Percentiles rank a stretch among this genome's conserved stretches.
Evolutionary conservation across 2,797 vertebrate species (phyloP).

Genomic region (Chaunax sp.): DNA sequence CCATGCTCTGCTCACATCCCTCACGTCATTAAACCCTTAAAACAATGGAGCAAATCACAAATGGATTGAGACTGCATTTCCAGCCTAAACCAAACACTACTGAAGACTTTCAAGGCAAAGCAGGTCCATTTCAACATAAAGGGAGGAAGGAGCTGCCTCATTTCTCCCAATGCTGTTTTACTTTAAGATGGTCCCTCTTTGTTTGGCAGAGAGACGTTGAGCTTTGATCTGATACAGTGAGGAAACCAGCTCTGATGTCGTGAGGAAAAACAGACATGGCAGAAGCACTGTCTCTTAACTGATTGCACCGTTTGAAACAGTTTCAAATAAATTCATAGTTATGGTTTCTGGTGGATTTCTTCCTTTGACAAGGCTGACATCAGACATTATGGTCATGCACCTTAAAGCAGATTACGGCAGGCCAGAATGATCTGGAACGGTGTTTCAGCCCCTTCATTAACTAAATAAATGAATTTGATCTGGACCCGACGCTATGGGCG

Average conservation of each 20-base stretch:
- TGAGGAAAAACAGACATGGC: slow-evolving; percentile 20
- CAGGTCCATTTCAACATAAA: slow-evolving; percentile 50
- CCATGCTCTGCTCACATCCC: slow-evolving; percentile 19
- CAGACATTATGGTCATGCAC: slow-evolving; percentile 13
- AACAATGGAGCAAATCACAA: slow-evolving; percentile 40
- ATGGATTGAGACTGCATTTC: slow-evolving; percentile 41
- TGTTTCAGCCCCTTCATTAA: too few relatives aligned
- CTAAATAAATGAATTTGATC: too few relatives aligned
- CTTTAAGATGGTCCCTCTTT: slow-evolving; percentile 11
- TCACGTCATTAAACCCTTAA: slow-evolving; percentile 47
- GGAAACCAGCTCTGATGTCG: not conserved
- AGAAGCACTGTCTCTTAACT: not conserved
- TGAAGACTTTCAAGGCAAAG: slow-evolving; percentile 49
- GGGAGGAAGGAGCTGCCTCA: slow-evolving; percentile 1
- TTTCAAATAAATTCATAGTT: slow-evolving; percentile 31
- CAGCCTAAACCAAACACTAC: slow-evolving; percentile 35
- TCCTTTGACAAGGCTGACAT: slow-evolving; percentile 35
- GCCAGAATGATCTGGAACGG: too few relatives aligned
- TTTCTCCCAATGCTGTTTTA: slow-evolving; percentile 31
- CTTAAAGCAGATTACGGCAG: too few relatives aligned
- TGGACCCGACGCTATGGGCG: too few relatives aligned
- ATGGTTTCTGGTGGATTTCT: slow-evolving; percentile 17
- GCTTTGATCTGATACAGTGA: slow-evolving; percentile 43
- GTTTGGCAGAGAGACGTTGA: slow-evolving; percentile 41
- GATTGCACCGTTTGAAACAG: slow-evolving; percentile 2